Percentiles rank a stretch among this genome's conserved stretches.
These are phyloP conservation scores for Corbicula japonica DNA, from an alignment of 2,888 invertebrate genomes.

Conservation along the genomic window DNA sequence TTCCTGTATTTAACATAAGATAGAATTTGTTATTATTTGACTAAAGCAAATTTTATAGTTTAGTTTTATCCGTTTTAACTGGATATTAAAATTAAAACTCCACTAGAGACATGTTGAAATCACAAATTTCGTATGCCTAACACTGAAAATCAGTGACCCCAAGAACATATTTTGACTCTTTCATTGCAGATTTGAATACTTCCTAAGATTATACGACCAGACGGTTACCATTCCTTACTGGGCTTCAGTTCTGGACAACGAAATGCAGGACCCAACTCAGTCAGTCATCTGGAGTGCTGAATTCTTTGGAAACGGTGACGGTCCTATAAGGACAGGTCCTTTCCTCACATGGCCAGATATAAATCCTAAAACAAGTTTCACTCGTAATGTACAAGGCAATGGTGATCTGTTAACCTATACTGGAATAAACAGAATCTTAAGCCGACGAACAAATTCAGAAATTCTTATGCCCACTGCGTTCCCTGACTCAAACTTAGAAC, in stretches of 20 bases:
- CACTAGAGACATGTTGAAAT: too few species aligned
- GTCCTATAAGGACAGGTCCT: conserved; percentile 65
- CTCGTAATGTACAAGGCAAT: conserved; percentile 62
- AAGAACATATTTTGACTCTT: too few species aligned
- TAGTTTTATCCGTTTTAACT: too few species aligned
- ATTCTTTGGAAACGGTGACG: conserved; percentile 69
- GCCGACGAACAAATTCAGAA: conserved; percentile 35
- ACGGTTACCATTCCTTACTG: conserved; percentile 74
- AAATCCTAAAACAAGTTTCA: conserved; percentile 49
- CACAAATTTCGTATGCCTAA: too few species aligned
- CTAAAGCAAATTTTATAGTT: too few species aligned
- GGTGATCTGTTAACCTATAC: conserved; percentile 61
- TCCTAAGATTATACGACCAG: conserved; percentile 68
- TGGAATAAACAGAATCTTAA: conserved; percentile 57
- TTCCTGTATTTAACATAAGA: too few species aligned
- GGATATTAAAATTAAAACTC: too few species aligned
- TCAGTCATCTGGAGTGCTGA: conserved; percentile 70
- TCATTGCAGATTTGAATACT: conserved; percentile 72
- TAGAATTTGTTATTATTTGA: too few species aligned
- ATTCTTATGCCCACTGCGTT: conserved; percentile 58
- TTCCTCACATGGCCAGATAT: conserved; percentile 69
- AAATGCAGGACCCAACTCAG: conserved; percentile 55
- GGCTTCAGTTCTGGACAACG: conserved; percentile 71
- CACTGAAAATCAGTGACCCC: too few species aligned
- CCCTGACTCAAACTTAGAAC: conserved; percentile 68